Conservation (phyloP, 2,113 vertebrate genomes). For the Anas platyrhynchos region DNA sequence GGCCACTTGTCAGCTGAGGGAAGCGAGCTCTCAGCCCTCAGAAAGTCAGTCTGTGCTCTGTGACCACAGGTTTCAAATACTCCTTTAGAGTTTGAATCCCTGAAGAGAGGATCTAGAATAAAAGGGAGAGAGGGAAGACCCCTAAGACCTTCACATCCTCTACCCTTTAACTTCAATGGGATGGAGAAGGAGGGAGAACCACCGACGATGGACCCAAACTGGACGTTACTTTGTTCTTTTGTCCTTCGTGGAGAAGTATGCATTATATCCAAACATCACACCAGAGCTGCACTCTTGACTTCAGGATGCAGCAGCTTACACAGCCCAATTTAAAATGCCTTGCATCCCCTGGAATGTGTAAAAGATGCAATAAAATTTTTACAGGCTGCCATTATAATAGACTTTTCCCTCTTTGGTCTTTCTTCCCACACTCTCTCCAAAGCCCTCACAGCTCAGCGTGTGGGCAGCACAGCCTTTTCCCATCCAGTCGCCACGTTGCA, state of each 20-base stretch:
- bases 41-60: background rate
- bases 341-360: background rate
- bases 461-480: background rate
- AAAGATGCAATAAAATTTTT: slow-evolving; percentile 25
- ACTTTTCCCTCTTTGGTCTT: background rate
- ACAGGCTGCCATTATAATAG: slow-evolving; percentile 1
- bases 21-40: background rate
- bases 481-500: background rate
- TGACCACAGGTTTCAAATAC: rapidly evolving
- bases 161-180: background rate
- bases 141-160: background rate
- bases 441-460: background rate
- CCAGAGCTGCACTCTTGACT: background rate
- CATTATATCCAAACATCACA: background rate
- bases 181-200: background rate
- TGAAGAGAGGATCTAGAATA: background rate
- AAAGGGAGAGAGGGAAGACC: background rate
- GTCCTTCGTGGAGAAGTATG: background rate
- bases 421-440: background rate
- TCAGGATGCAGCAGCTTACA: background rate
- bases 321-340: background rate
- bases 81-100: background rate
- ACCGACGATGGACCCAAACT: background rate
- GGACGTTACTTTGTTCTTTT: background rate
- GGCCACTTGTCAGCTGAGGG: background rate